phyloP scores from a whole-genome alignment of 2,888 invertebrate genomes.

The Folsomia candida region DNA sequence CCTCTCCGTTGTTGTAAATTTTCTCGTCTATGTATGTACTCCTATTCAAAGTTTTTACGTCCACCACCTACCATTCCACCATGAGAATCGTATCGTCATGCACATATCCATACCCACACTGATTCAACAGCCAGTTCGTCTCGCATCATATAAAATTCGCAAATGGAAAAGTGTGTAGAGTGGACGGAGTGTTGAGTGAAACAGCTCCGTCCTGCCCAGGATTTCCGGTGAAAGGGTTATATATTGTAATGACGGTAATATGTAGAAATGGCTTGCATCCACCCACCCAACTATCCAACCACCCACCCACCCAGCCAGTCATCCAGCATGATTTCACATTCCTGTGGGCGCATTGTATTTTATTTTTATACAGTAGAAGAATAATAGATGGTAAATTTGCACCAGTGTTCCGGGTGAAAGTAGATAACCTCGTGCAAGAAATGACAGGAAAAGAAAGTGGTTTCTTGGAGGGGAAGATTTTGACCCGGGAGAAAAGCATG shows the following conservation, averaged over 20 bases:
- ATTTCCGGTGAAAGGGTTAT: neutral
- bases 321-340: too few relatives aligned
- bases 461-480: too few relatives aligned
- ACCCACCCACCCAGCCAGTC: too few relatives aligned
- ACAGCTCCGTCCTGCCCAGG: conserved; percentile 3
- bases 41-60: neutral
- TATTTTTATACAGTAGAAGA: too few relatives aligned
- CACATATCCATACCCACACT: neutral
- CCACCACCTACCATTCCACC: neutral
- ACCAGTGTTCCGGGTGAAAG: too few relatives aligned
- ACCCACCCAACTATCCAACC: too few relatives aligned
- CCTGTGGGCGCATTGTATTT: too few relatives aligned
- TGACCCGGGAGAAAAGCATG: too few relatives aligned
- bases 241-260: neutral
- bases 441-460: too few relatives aligned
- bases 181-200: neutral
- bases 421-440: too few relatives aligned
- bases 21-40: neutral
- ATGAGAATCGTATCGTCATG: neutral
- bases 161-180: neutral
- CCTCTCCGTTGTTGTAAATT: neutral
- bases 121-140: neutral
- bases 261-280: too few relatives aligned
- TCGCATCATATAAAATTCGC: neutral
- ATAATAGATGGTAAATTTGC: too few relatives aligned